Percentiles rank a stretch among this genome's conserved stretches.
phyloP scores from a whole-genome alignment of 1,140 invertebrate species.

The Ceratina japonica region DNA sequence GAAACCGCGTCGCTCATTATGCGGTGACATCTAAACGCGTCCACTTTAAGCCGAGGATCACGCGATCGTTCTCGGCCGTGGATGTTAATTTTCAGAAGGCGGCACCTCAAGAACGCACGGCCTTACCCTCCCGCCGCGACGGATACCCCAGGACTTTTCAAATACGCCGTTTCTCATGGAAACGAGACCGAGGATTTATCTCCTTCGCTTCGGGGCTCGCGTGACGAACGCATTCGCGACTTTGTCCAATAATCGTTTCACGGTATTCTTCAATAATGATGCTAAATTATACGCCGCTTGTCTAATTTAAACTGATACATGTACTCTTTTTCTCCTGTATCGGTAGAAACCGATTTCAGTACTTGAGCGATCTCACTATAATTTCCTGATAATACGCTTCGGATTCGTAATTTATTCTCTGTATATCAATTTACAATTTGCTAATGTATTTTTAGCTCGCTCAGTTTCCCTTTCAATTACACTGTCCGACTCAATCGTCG shows the following conservation, averaged over 20 bases:
- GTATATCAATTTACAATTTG: no score
- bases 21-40: slow-evolving; percentile 41
- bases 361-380: no score
- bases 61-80: slow-evolving; percentile 33
- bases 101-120: slow-evolving; percentile 3
- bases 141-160: no score
- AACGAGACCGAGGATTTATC: slow-evolving; percentile 18
- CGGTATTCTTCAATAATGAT: background rate
- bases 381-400: no score
- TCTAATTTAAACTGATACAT: background rate
- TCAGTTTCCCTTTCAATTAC: no score
- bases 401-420: no score
- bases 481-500: no score
- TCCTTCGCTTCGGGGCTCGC: background rate
- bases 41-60: slow-evolving; percentile 12
- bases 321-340: background rate
- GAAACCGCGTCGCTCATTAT: slow-evolving; percentile 25
- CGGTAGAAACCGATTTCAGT: no score
- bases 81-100: slow-evolving; percentile 40
- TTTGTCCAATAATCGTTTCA: slow-evolving; percentile 20
- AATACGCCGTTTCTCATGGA: slow-evolving; percentile 5
- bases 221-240: slow-evolving; percentile 11
- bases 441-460: no score
- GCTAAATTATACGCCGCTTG: background rate
- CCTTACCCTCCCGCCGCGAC: background rate